Evolutionary conservation across 1,140 invertebrate species (phyloP), one percentile per base, ranked within the genome.

Genomic region (Drosophila lowei): DNA sequence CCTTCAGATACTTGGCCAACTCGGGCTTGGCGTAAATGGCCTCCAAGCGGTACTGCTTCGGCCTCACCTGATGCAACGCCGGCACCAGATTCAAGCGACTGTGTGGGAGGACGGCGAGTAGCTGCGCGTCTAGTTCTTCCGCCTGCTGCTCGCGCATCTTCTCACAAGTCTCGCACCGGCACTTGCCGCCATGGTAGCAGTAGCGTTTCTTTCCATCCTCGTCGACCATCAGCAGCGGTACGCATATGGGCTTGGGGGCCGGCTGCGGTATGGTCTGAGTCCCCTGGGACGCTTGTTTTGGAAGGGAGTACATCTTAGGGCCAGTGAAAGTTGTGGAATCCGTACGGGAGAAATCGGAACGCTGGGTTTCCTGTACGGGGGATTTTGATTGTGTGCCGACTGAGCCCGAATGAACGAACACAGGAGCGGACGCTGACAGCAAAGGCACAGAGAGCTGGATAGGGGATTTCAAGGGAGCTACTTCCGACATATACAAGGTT

Each of bases 131-230:
- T 49, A 88, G 0, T 6, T 62, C 48, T 0, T 77, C 34, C 47
- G 6, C 15, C 52, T 73, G 61, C 11, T 61, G 13, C n/a, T 56
- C 41, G 7, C 62, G 64, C 11, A 76, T 60, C 15, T 28, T 50
- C 1, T 11, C 42, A 49, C 83, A 88, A 1, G 34, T 52, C 5
- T 34, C 44, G 49, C 83, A 88, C 11, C 65, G 68, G 38, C 83
- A 88, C 38, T 77, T 88, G 42, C 84, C 79, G n/a, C 83, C 83
- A 49, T 88, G 84, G 28, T 88, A 88, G 46, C 83, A 88, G 16
- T 88, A 88, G 6, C 64, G 43, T 13, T 66, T 76, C 50, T 56
- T 74, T 2, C 64, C 72, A 71, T 88, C 83, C 43, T 79, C 64
- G 49, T 88, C 75, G 16, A 83, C 64, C 66, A 88, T 66, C 9